Evolutionary conservation across 2,888 invertebrate genomes (phyloP), one percentile per base, ranked within the genome.

Genomic region (Chrysina gloriosa): DNA sequence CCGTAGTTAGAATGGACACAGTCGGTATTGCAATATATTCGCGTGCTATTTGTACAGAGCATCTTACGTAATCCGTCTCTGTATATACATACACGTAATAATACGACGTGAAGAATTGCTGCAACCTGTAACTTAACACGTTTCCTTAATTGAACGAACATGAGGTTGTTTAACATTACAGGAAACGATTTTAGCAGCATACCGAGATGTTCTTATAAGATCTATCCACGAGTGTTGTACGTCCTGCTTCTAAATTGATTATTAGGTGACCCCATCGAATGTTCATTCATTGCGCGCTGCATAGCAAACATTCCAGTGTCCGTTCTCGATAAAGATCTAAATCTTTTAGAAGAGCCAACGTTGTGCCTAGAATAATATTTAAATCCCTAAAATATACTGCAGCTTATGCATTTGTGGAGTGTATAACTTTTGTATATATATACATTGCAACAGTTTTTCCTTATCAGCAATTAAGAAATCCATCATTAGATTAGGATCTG

Each of bases 101-200:
- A 52, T 29, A 4, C 11, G 5, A 14, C 16, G 29, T 9, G 11
- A 16, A 27, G 16, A 14, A n/a, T 29, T 6, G 27, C 27, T n/a
- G n/a, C 48, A 50, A 27, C 48, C 14, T n/a, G 48, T 50, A 27
- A 50, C 9, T 27, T 16, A 52, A 52, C 52, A 52, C 31, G 52
- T 52, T 52, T 52, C 52, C 52, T 29, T 29, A 52, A 29, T 52
- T 11, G 52, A 29, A 52, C 29, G 16, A 11, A 27, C 31, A 27
- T 31, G 14, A 11, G 9, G n/a, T 29, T 29, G 29, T 52, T 11
- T 52, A 29, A 9, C 16, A 52, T 52, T 52, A 31, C 52, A 29
- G 52, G 52, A 52, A 52, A 52, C 52, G 52, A 29, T 52, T 52
- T 31, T 29, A 52, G 16, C 29, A 52, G 14, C 5, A 50, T 50